phyloP scores from a whole-genome alignment of 2,888 invertebrate species.

The Tetragnatha montana region DNA sequence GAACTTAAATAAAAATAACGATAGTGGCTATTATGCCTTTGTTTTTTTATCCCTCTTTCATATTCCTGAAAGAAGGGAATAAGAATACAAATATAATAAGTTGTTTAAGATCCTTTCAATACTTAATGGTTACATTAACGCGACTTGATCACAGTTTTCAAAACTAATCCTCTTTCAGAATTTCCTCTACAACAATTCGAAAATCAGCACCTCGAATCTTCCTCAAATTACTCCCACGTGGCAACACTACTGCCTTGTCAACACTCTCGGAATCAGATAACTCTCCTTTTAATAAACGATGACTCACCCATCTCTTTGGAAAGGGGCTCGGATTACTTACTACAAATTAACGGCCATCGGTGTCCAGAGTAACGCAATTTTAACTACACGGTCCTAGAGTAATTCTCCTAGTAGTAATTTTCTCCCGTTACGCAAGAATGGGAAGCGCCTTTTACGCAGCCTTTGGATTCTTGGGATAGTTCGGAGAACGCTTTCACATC shows the following conservation, averaged over 20 bases:
- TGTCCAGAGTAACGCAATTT: neutral
- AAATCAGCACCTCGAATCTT: neutral
- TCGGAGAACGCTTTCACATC: neutral
- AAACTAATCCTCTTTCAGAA: too few species aligned
- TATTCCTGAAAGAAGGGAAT: too few species aligned
- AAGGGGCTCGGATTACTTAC: neutral
- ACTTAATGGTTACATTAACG: too few species aligned
- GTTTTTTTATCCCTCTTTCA: neutral
- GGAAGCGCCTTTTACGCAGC: neutral
- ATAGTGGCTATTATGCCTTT: neutral
- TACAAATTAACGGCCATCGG: slow-evolving; percentile 19
- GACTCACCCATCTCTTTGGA: slow-evolving; percentile 10
- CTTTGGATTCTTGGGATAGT: too few species aligned
- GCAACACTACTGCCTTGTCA: slow-evolving; percentile 24
- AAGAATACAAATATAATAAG: too few species aligned
- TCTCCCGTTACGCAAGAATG: neutral
- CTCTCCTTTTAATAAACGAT: slow-evolving; percentile 24
- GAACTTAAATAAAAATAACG: too few species aligned
- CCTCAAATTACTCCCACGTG: neutral
- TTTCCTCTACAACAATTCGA: too few species aligned
- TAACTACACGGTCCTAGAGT: neutral
- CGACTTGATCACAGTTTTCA: neutral
- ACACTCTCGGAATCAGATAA: neutral
- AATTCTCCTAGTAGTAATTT: neutral
- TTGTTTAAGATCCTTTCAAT: neutral